phyloP scores from a whole-genome alignment of 2,888 invertebrate species.

The Acronicta leporina region DNA sequence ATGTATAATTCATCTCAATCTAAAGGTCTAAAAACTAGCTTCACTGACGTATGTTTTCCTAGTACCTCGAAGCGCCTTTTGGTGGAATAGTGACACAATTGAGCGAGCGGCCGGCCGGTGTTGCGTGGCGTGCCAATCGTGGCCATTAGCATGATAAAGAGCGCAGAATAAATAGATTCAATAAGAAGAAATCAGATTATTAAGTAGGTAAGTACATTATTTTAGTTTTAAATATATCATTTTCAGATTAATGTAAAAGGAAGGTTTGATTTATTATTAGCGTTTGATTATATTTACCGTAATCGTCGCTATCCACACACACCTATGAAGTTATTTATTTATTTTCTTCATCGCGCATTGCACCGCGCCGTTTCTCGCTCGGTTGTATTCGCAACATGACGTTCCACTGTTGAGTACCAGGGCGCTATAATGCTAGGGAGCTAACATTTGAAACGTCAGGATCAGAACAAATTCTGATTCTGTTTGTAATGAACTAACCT shows the following conservation, averaged over 20 bases:
- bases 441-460: not conserved
- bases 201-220: too few species aligned
- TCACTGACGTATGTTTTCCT: conserved; percentile 37
- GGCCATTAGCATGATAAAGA: not conserved
- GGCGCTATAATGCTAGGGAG: conserved; percentile 41
- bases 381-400: conserved; percentile 56
- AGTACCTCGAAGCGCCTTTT: conserved; percentile 51
- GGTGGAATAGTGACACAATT: conserved; percentile 54
- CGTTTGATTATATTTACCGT: not conserved
- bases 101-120: not conserved
- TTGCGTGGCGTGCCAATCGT: too few species aligned
- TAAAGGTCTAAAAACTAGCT: too few species aligned
- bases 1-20: conserved; percentile 16
- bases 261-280: too few species aligned
- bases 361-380: conserved; percentile 8
- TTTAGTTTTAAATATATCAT: too few species aligned
- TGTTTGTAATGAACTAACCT: too few species aligned
- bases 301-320: too few species aligned
- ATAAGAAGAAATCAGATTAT: too few species aligned
- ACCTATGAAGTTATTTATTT: not conserved
- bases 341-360: not conserved
- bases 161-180: too few species aligned
- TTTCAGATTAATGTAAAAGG: too few species aligned
- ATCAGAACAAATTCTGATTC: too few species aligned
- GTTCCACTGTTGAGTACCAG: conserved; percentile 61